phyloP scores from a whole-genome alignment of 2,888 invertebrate genomes.

The Malthinus seriepunctatus region DNA sequence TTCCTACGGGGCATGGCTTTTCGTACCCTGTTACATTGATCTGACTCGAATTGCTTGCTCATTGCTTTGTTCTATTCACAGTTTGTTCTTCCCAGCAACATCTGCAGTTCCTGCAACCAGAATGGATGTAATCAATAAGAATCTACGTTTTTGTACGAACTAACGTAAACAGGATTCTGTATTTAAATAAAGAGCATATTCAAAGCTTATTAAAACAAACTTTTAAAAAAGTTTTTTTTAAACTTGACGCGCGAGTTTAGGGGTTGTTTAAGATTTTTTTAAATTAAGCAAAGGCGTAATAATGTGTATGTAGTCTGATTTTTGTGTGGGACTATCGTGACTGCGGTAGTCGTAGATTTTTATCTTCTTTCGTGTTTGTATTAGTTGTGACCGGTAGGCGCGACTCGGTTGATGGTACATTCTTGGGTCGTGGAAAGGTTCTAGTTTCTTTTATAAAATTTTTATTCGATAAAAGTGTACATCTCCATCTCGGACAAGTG shows the following conservation, averaged over 20 bases:
- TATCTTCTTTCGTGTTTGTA: conserved; percentile 5
- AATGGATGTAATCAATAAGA: conserved; percentile 9
- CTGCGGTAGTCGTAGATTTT: conserved; percentile 39
- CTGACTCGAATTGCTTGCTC: conserved; percentile 28
- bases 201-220: no score
- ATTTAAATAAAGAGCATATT: no score
- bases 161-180: no score
- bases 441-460: conserved; percentile 11
- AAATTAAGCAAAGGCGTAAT: no score
- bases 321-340: conserved; percentile 24
- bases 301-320: no score
- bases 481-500: no score
- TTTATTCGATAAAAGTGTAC: neutral
- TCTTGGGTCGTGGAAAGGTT: conserved; percentile 22
- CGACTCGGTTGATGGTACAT: conserved; percentile 6
- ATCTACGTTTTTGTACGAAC: neutral
- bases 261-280: no score
- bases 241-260: no score
- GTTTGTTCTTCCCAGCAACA: conserved; percentile 11
- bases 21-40: conserved; percentile 38
- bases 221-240: no score
- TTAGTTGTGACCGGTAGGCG: conserved; percentile 4
- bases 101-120: conserved; percentile 4
- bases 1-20: conserved; percentile 34
- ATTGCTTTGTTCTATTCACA: conserved; percentile 25